Evolutionary conservation across 2,113 vertebrate species (phyloP).

Genomic region (Mugil cephalus): DNA sequence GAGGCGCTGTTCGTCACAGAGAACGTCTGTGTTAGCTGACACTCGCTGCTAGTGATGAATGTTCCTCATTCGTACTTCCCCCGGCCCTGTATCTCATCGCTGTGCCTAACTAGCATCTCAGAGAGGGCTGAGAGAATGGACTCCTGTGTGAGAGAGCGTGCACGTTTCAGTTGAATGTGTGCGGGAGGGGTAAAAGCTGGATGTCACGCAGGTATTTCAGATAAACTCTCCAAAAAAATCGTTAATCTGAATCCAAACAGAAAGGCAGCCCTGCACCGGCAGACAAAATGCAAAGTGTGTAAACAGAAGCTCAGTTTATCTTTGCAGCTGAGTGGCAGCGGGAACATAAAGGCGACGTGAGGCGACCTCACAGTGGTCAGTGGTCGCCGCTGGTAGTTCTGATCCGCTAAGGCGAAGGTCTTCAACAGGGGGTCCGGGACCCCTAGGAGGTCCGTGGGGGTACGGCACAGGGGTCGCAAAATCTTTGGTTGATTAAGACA

Average conservation of each 20-base stretch:
- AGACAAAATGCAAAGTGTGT: conserved; percentile 31
- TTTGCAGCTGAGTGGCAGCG: conserved; percentile 21
- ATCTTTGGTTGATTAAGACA: no score
- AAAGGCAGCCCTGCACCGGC: conserved; percentile 18
- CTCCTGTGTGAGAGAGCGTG: conserved; percentile 48
- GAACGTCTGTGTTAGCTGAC: conserved; percentile 36
- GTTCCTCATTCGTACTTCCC: conserved; percentile 56
- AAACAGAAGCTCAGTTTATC: conserved; percentile 39
- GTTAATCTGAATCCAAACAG: conserved; percentile 54
- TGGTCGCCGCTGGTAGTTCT: no score
- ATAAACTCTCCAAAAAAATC: conserved; percentile 61
- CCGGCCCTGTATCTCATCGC: conserved; percentile 69
- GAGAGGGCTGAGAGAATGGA: conserved; percentile 55
- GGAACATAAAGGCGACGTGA: neutral
- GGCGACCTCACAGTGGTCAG: no score
- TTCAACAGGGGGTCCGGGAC: no score
- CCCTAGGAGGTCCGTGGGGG: no score
- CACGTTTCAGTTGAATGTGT: conserved; percentile 30
- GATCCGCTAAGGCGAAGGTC: no score
- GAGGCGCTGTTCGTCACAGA: conserved; percentile 2
- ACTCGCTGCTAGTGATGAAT: conserved; percentile 65
- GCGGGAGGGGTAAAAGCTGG: conserved; percentile 38
- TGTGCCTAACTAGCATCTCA: conserved; percentile 66
- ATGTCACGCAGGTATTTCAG: conserved; percentile 57
- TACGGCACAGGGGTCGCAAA: no score